These are phyloP conservation scores for Stenichneumon culpator DNA, from an alignment of 2,888 invertebrate genomes.

Conservation along the genomic window DNA sequence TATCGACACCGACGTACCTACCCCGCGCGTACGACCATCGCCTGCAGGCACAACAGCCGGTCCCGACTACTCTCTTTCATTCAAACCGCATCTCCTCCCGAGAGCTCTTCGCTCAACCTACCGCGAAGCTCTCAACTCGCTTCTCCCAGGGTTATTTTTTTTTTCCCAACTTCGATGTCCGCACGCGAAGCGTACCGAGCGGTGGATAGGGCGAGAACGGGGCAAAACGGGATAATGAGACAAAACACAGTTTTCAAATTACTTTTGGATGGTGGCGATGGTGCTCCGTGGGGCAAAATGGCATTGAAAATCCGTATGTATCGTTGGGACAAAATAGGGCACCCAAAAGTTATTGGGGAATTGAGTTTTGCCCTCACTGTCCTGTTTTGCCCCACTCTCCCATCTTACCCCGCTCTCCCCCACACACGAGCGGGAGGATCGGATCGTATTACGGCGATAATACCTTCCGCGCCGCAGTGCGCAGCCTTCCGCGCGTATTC, in stretches of 20 bases:
- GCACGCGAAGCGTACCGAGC: slow-evolving; percentile 30
- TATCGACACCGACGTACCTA: slow-evolving; percentile 69
- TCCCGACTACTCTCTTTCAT: slow-evolving; percentile 25
- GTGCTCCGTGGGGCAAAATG: no score
- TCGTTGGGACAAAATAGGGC: no score
- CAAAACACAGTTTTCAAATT: no score
- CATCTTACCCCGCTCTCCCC: no score
- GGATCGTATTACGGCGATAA: slow-evolving; percentile 47
- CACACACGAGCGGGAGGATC: slow-evolving; percentile 33
- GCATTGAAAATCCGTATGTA: no score
- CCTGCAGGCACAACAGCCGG: background rate
- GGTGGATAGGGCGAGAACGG: no score
- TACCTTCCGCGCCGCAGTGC: slow-evolving; percentile 13
- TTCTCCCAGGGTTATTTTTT: slow-evolving; percentile 26
- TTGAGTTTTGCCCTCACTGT: no score
- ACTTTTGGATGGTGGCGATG: no score
- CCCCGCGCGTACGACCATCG: background rate
- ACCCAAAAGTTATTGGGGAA: no score
- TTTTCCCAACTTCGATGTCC: slow-evolving; percentile 27
- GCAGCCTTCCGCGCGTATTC: slow-evolving; percentile 20
- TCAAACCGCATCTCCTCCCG: slow-evolving; percentile 42
- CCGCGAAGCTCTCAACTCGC: slow-evolving; percentile 21
- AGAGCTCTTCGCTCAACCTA: slow-evolving; percentile 22
- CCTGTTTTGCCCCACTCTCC: no score
- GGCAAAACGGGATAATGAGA: no score